Base-by-base conservation (phyloP, 2,113 vertebrate species). In the Saimiri boliviensis region DNA sequence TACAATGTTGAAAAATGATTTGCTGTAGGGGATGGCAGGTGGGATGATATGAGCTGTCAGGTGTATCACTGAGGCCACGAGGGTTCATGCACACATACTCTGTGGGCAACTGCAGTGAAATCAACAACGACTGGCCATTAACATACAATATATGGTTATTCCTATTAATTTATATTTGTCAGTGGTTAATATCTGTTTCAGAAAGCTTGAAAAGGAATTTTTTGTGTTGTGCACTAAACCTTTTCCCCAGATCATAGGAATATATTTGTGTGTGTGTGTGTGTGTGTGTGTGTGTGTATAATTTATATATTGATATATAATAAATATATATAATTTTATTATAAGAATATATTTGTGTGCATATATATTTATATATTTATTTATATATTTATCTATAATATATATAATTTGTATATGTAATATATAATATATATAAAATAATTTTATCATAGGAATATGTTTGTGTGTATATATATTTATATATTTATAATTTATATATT, bases 31-130 rank as follows among this genome's bases (percentile, higher is more conserved):
- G 25, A 9, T 19, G 9, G 32, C 1, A 6, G 16, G 23, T 40
- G 19, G 1, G 12, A 17, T 35, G 32, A 66, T 4, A 0, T 0
- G 32, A 52, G 47, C 13, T 16, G 0, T 9, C 19, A 17, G 6
- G 5, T 73, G 8, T 17, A 20, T 42, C 7, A 42, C 8, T 11
- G 52, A n/a, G 6, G 30, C 8, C 35, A 21, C 14, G 6, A 19
- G 2, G 0, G 0, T 21, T 37, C 11, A 71, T 32, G 1, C 6
- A 17, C 6, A 11, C 2, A 5, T 1, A 20, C 11, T 70, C 32
- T 63, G 17, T 17, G 13, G 66, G 6, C 5, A 47, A 5, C 10
- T 16, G n/a, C 6, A 20, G 12, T 32, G 20, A 66, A 47, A 19
- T 76, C 4, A 54, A 25, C 32, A 7, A 19, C 14, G 23, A 58